Evolutionary conservation across 2,888 invertebrate species (phyloP).

Genomic region (Apamea crenata): DNA sequence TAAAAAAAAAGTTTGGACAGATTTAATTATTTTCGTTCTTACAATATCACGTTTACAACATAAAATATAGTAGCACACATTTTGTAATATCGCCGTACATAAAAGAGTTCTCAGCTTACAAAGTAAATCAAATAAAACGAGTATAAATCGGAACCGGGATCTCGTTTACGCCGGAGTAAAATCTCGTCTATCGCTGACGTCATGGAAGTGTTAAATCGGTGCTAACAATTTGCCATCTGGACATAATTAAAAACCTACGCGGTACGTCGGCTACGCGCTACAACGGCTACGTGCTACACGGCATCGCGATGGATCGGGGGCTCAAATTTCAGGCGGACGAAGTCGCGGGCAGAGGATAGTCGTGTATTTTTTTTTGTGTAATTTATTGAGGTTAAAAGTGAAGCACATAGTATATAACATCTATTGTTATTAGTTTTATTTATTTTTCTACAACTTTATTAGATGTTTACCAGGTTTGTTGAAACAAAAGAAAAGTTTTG

Average conservation of each 20-base stretch:
- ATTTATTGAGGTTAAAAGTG: background rate
- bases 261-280: constrained; percentile 4
- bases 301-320: no score
- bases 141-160: constrained; percentile 3
- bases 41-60: background rate
- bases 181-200: constrained; percentile 2
- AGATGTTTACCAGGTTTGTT: background rate
- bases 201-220: constrained; percentile 7
- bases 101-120: constrained; percentile 24
- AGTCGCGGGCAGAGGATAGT: no score
- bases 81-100: constrained; percentile 11
- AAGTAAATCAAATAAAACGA: constrained; percentile 28
- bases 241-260: constrained; percentile 21
- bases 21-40: background rate
- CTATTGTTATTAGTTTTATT: background rate
- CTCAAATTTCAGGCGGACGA: no score
- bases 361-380: no score
- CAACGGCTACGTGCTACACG: no score
- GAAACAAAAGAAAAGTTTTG: constrained; percentile 12
- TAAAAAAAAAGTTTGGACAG: background rate
- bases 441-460: background rate
- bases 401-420: background rate
- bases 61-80: background rate
- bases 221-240: background rate
- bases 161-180: background rate